These are phyloP conservation scores for Achroia grisella DNA, from an alignment of 1,140 invertebrate genomes.

Conservation along the genomic window DNA sequence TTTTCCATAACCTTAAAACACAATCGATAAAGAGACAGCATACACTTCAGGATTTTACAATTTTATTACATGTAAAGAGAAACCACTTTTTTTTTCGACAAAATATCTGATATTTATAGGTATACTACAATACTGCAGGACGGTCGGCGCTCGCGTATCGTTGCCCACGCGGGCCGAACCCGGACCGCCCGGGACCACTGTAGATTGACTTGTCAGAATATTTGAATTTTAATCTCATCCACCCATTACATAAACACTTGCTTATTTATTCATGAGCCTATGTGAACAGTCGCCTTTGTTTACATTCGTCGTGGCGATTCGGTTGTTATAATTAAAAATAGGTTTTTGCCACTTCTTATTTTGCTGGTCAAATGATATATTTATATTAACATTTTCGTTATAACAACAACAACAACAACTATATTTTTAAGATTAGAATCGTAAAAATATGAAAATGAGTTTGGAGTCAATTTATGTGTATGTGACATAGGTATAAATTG, in stretches of 20 bases:
- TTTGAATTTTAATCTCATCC: slow-evolving; percentile 73
- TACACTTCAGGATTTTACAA: no score
- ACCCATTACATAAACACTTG: slow-evolving; percentile 59
- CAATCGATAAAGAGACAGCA: no score
- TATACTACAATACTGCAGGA: slow-evolving; percentile 10
- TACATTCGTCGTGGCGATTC: slow-evolving; percentile 5
- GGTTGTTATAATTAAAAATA: slow-evolving; percentile 18
- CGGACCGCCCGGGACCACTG: slow-evolving; percentile 44
- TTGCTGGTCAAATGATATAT: no score
- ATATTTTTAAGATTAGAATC: no score
- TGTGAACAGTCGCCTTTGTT: slow-evolving; percentile 15
- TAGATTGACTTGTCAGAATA: slow-evolving; percentile 75
- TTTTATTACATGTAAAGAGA: no score
- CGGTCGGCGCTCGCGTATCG: background rate
- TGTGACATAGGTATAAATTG: no score
- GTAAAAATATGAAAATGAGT: no score
- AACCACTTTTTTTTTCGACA: no score
- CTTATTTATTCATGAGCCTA: slow-evolving; percentile 65
- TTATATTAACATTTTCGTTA: no score
- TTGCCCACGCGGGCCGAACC: slow-evolving; percentile 14
- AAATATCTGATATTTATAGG: slow-evolving; percentile 3
- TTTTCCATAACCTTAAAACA: no score
- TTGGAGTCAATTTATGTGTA: no score
- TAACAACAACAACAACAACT: no score
- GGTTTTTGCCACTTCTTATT: background rate